A percentile compares a stretch with the other conserved stretches of the same genome.
These are phyloP conservation scores for Alauda arvensis DNA, from an alignment of 2,797 vertebrate genomes.

Conservation along the genomic window DNA sequence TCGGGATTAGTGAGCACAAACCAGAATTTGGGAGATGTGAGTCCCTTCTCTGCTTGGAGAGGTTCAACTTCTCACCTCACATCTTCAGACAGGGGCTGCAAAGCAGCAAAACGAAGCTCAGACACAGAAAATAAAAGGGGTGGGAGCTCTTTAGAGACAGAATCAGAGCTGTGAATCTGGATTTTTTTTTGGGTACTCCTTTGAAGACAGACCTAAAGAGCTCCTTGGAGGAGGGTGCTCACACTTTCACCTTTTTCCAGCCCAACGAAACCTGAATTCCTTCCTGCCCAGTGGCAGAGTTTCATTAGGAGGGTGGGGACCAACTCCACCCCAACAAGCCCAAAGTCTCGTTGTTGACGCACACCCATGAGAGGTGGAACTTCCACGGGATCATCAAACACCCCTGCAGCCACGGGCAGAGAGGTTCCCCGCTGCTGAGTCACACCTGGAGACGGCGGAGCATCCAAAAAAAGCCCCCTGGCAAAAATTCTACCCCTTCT, in stretches of 20 bases:
- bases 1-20: fast-evolving
- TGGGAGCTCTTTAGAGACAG: neutral
- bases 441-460: neutral
- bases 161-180: neutral
- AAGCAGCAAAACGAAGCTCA: neutral
- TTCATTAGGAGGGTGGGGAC: slow-evolving; percentile 51
- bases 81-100: neutral
- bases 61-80: neutral
- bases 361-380: slow-evolving; percentile 7
- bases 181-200: neutral
- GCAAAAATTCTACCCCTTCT: neutral
- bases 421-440: neutral
- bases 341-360: neutral
- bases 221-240: neutral
- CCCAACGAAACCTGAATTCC: slow-evolving; percentile 18
- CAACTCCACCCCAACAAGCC: slow-evolving; percentile 28
- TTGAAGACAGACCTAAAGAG: neutral
- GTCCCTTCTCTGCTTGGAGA: neutral
- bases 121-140: fast-evolving
- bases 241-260: slow-evolving; percentile 25
- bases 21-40: neutral
- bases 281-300: slow-evolving; percentile 15
- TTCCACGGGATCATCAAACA: neutral
- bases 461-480: neutral
- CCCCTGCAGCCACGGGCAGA: neutral